These are phyloP conservation scores for Dichetophora obliterata DNA, from an alignment of 2,888 invertebrate species.

Conservation along the genomic window DNA sequence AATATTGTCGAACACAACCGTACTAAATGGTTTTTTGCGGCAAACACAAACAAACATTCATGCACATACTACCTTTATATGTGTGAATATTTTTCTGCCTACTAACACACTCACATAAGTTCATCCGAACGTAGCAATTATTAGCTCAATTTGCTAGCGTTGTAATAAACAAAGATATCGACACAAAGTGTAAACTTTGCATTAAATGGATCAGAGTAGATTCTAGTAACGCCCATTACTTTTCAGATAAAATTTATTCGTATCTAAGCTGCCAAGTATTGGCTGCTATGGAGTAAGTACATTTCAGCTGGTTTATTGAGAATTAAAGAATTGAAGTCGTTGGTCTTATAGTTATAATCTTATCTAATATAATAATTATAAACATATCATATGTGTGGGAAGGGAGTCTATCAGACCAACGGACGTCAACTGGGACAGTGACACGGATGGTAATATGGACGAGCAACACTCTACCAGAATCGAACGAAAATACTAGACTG, in stretches of 20 bases:
- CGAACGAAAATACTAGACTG: too few species aligned
- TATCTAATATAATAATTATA: too few species aligned
- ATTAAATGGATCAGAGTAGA: slow-evolving; percentile 11
- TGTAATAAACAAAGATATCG: slow-evolving; percentile 22
- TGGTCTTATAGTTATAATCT: too few species aligned
- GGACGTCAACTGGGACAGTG: too few species aligned
- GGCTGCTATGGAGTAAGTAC: not conserved
- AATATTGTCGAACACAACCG: not conserved
- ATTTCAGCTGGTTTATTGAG: too few species aligned
- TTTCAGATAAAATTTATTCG: not conserved
- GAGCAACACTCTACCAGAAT: too few species aligned
- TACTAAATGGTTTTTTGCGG: not conserved
- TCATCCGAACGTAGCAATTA: not conserved
- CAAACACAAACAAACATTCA: not conserved
- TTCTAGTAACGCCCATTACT: slow-evolving; percentile 4
- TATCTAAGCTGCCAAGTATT: not conserved
- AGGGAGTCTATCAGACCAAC: too few species aligned
- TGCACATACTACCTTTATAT: too few species aligned
- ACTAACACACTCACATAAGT: not conserved
- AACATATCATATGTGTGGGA: too few species aligned
- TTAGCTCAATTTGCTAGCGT: not conserved
- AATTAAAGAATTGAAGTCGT: too few species aligned
- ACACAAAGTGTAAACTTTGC: slow-evolving; percentile 11
- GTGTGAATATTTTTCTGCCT: not conserved
- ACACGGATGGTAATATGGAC: too few species aligned